Conservation (phyloP, 2,797 vertebrate genomes). For the Xerus rutilus region DNA sequence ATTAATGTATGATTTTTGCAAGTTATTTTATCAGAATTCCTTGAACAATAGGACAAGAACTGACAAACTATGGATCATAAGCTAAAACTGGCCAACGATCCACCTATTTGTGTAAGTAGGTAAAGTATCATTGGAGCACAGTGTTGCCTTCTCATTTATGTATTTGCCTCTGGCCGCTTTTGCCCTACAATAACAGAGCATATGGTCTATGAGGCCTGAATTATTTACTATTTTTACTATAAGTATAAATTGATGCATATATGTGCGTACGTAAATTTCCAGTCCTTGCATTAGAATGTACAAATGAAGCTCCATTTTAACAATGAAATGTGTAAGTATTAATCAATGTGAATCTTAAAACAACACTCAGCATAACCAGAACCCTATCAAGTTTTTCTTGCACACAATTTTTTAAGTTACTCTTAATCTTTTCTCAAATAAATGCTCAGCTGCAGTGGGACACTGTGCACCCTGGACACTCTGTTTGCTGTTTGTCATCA, state of each 20-base stretch:
- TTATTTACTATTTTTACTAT: background rate
- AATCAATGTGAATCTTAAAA: constrained; percentile 25
- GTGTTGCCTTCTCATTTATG: background rate
- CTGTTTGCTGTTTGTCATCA: background rate
- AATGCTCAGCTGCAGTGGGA: background rate
- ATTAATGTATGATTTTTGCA: background rate
- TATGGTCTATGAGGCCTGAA: background rate
- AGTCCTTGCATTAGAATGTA: background rate
- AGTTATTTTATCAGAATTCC: background rate
- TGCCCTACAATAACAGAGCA: background rate
- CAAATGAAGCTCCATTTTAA: background rate
- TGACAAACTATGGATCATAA: background rate
- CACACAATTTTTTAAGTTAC: background rate
- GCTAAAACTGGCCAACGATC: background rate
- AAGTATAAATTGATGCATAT: background rate
- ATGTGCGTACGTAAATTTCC: background rate
- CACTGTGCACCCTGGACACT: background rate
- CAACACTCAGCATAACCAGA: background rate
- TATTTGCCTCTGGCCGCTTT: constrained; percentile 15
- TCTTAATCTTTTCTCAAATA: background rate
- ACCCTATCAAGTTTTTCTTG: background rate
- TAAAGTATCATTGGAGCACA: constrained; percentile 26
- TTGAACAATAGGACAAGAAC: background rate
- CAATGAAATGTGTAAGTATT: background rate
- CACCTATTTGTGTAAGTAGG: background rate